Percentiles rank a stretch among this genome's conserved stretches.
Evolutionary conservation across 2,888 invertebrate species (phyloP).

Genomic region (Mellilla xanthometata): DNA sequence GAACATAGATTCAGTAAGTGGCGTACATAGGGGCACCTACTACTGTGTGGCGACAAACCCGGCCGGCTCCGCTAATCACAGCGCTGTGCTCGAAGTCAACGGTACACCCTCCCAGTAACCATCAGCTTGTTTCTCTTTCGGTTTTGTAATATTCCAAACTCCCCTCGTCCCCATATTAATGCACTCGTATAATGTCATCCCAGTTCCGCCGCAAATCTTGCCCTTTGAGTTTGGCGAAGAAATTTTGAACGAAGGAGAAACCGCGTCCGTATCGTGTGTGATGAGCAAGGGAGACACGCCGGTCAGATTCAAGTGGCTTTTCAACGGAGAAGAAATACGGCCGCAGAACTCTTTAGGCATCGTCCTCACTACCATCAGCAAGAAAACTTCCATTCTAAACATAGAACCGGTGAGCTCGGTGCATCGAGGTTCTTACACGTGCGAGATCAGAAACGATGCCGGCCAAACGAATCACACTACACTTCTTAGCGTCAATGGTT

Average conservation of each 20-base stretch:
- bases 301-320: constrained; percentile 88
- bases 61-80: constrained; percentile 86
- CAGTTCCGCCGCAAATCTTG: constrained; percentile 88
- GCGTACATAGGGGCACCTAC: constrained; percentile 88
- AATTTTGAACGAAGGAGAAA: constrained; percentile 87
- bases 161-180: constrained; percentile 33
- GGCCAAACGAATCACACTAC: constrained; percentile 84
- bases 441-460: constrained; percentile 84
- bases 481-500: constrained; percentile 84
- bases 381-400: constrained; percentile 84
- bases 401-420: constrained; percentile 84
- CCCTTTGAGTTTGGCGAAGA: constrained; percentile 90
- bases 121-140: constrained; percentile 48
- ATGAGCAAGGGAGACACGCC: constrained; percentile 92
- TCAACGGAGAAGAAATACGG: constrained; percentile 76
- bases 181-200: constrained; percentile 13
- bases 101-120: constrained; percentile 76
- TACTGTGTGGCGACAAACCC: constrained; percentile 88
- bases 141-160: constrained; percentile 26
- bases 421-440: constrained; percentile 86
- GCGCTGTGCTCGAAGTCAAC: constrained; percentile 87
- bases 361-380: constrained; percentile 82
- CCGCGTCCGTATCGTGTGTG: constrained; percentile 87
- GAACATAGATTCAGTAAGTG: constrained; percentile 86
- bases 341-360: constrained; percentile 82